Conservation (phyloP, 2,797 vertebrate species). For the Eulemur coronatus region DNA sequence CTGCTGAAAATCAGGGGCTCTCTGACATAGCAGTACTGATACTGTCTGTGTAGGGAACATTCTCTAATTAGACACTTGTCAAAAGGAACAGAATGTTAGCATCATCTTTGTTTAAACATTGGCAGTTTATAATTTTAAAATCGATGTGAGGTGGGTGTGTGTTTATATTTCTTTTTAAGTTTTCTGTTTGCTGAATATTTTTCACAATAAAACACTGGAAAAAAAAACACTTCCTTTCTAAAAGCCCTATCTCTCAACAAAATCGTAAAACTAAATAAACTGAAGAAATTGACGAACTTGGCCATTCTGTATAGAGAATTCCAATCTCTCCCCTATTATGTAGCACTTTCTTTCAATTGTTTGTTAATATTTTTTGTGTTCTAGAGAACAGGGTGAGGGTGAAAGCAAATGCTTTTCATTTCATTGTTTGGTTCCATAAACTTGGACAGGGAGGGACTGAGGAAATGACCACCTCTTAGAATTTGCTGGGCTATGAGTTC, state of each 20-base stretch:
- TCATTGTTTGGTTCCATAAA: background rate
- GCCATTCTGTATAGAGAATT: background rate
- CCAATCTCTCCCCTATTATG: background rate
- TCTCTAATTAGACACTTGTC: background rate
- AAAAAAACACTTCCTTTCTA: constrained; percentile 52
- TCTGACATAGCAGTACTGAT: background rate
- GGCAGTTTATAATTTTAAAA: constrained; percentile 22
- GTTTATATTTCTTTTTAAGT: background rate
- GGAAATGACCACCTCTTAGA: background rate
- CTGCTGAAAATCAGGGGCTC: background rate
- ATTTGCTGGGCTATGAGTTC: background rate
- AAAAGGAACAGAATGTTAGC: background rate
- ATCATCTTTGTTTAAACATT: constrained; percentile 30
- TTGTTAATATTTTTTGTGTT: constrained; percentile 16
- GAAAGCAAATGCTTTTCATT: background rate
- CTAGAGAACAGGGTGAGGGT: background rate
- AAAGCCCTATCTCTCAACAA: constrained; percentile 27
- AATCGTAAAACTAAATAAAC: constrained; percentile 40
- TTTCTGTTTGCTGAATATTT: background rate
- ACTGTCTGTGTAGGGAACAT: background rate
- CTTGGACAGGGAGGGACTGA: background rate
- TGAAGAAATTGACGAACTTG: constrained; percentile 12
- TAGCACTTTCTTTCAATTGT: background rate
- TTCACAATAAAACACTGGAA: background rate
- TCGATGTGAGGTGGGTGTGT: background rate